These are phyloP conservation scores for Laspeyria flexula DNA, from an alignment of 2,888 invertebrate genomes.

Conservation along the genomic window DNA sequence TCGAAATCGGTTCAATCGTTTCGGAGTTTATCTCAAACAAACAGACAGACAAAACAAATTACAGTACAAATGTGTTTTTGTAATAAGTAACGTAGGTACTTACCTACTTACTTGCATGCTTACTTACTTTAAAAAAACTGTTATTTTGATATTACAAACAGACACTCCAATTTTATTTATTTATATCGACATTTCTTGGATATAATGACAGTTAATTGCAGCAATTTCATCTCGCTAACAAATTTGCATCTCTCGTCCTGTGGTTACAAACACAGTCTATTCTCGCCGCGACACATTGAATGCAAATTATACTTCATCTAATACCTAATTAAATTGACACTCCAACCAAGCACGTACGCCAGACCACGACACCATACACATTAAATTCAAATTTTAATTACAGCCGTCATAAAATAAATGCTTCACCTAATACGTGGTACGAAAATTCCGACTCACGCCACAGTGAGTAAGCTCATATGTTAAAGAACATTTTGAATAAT, in stretches of 20 bases:
- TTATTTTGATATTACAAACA: no score
- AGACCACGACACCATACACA: slow-evolving; percentile 9
- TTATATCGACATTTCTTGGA: not conserved
- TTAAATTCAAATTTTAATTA: slow-evolving; percentile 31
- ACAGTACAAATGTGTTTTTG: no score
- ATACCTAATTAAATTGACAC: slow-evolving; percentile 28
- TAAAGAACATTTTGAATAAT: slow-evolving; percentile 39
- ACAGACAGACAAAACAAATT: no score
- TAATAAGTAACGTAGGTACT: no score
- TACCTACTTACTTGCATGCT: no score
- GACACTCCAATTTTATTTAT: not conserved
- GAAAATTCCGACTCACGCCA: slow-evolving; percentile 9
- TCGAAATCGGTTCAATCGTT: no score
- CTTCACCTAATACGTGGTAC: slow-evolving; percentile 10
- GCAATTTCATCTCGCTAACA: slow-evolving; percentile 14
- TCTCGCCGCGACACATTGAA: slow-evolving; percentile 49
- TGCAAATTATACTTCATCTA: slow-evolving; percentile 53
- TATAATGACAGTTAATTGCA: slow-evolving; percentile 1
- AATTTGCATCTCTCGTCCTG: slow-evolving; percentile 1
- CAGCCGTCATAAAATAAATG: slow-evolving; percentile 24
- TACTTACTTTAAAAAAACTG: no score
- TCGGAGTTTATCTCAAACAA: no score
- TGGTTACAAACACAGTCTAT: slow-evolving; percentile 30
- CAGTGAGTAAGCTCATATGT: slow-evolving; percentile 27
- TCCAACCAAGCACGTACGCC: slow-evolving; percentile 27